A percentile compares a stretch with the other conserved stretches of the same genome.
phyloP scores from a whole-genome alignment of 1,140 invertebrate species.

The Heliothis subflexa region DNA sequence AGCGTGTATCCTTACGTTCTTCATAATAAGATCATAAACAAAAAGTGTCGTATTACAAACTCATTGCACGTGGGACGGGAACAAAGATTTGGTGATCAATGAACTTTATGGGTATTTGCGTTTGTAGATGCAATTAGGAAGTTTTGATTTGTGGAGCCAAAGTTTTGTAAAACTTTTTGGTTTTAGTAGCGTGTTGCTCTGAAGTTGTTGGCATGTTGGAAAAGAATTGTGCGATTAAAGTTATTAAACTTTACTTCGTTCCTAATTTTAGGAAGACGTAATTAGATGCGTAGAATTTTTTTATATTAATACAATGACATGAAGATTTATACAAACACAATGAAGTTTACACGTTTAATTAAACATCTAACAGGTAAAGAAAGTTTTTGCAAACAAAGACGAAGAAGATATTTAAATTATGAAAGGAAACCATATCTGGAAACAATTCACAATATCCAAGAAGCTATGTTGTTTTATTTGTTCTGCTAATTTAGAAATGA shows the following conservation, averaged over 20 bases:
- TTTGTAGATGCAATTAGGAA: conserved; percentile 17
- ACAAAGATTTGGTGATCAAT: conserved; percentile 32
- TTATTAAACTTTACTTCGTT: not conserved
- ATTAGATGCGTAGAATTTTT: no score
- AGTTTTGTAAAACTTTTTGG: conserved; percentile 13
- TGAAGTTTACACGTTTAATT: no score
- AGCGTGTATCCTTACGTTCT: conserved; percentile 42
- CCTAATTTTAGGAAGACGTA: no score
- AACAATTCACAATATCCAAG: not conserved
- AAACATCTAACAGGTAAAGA: not conserved
- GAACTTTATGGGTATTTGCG: conserved; percentile 14
- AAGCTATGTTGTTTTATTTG: not conserved
- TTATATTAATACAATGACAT: no score
- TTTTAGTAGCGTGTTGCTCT: not conserved
- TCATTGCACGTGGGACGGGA: conserved; percentile 39
- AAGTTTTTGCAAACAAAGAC: not conserved
- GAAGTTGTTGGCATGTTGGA: not conserved
- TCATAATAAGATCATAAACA: conserved; percentile 49
- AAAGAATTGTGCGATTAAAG: not conserved
- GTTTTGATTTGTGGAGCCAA: not conserved
- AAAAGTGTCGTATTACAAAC: conserved; percentile 36
- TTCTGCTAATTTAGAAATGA: not conserved
- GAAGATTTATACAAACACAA: no score
- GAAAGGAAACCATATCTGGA: not conserved
- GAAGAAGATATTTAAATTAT: not conserved